These are phyloP conservation scores for Tetrax tetrax DNA, from an alignment of 2,113 vertebrate genomes.

Conservation along the genomic window DNA sequence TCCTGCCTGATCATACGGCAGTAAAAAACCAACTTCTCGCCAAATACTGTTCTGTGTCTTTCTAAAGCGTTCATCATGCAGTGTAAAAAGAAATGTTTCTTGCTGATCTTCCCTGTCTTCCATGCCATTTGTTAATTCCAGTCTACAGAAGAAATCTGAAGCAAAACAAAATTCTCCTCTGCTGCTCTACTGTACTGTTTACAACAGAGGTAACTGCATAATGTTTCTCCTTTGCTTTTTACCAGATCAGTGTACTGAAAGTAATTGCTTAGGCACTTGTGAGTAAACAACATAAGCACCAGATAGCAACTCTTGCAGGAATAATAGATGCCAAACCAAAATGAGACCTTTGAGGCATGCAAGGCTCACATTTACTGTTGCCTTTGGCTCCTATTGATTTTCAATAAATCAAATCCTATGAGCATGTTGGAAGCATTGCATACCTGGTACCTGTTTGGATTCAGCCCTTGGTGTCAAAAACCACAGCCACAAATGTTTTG, in stretches of 20 bases:
- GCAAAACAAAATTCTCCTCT: background rate
- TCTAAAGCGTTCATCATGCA: background rate
- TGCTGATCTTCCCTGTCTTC: background rate
- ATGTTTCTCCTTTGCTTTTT: background rate
- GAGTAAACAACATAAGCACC: background rate
- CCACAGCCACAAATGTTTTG: background rate
- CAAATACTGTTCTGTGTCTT: background rate
- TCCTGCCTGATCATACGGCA: background rate
- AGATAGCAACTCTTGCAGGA: background rate
- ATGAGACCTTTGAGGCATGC: background rate
- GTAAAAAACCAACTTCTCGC: background rate
- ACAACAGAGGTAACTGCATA: fast-evolving
- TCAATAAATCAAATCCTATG: background rate
- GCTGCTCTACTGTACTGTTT: background rate
- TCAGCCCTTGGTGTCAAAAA: background rate
- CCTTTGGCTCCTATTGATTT: background rate
- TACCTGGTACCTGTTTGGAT: fast-evolving
- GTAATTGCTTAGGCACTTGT: background rate
- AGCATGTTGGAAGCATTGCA: background rate
- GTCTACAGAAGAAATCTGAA: background rate
- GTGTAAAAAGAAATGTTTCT: background rate
- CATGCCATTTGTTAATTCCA: background rate
- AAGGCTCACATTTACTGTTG: background rate
- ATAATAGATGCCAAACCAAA: background rate
- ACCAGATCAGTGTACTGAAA: background rate